Evolutionary conservation across 2,113 vertebrate species (phyloP), one percentile per base, ranked within the genome.

Genomic region (Nerophis lumbriciformis): DNA sequence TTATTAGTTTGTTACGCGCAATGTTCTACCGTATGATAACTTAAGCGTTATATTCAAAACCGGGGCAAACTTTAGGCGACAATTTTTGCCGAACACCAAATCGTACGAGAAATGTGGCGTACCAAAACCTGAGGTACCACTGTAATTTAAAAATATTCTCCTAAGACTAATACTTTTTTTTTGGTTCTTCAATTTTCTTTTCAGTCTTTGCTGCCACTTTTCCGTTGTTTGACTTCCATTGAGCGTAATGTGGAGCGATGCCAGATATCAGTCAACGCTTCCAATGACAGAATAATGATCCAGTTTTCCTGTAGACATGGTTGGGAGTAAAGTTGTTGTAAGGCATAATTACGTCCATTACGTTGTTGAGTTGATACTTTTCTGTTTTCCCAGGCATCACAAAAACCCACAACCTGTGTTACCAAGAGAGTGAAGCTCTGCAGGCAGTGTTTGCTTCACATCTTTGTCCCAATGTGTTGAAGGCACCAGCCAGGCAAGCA

Each of bases 291-390:
- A 77, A 56, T 98, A 50, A 82, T 89, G 56, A 88, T 98, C 70
- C 91, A 92, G 64, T 93, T 99, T 68, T 90, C 92, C 88, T 97
- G 93, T 87, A 94, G 77, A 78, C 91, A 97, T 0, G 95, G 95
- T 98, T 85, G 52, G 91, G 77, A 49, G 53, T 16, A 48, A 53
- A 11, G 6, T 51, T 51, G n/a, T 19, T 50, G 5, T 50, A 15
- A 52, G 6, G 16, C 51, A 53, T 53, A 53, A 21, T 51, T 16
- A 16, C 8, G 6, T 12, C 19, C 19, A 19, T 21, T 16, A 51
- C n/a, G 15, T 19, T 4, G 19, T 8, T 51, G 19, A 51, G 49
- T 51, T 21, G 19, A 9, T 51, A 19, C 13, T 5, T 45, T 45
- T 45, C 10, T 42, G 1, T 45, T 45, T 45, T 75, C 63, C 52